Conservation (phyloP, 2,797 vertebrate species). For the Taeniopygia guttata region DNA sequence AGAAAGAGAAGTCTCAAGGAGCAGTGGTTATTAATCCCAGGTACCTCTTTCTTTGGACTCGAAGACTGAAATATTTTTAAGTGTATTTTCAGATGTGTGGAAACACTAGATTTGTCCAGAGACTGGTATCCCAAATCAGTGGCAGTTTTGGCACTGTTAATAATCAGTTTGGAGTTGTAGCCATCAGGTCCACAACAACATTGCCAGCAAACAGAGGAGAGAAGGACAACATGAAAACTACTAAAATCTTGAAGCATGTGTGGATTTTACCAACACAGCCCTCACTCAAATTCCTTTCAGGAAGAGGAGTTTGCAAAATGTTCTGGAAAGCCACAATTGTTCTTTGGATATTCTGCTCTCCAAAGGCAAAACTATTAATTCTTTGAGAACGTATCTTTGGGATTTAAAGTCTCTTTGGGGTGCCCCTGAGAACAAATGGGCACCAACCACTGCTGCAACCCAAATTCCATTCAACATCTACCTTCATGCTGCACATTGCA, state of each 20-base stretch:
- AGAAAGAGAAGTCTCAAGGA: not conserved
- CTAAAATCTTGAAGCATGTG: not conserved
- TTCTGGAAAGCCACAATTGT: not conserved
- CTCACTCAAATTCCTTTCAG: not conserved
- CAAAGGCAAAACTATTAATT: not conserved
- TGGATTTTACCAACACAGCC: not conserved
- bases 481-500: accelerated
- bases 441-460: accelerated
- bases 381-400: not conserved
- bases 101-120: not conserved
- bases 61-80: not conserved
- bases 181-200: not conserved
- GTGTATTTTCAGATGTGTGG: not conserved
- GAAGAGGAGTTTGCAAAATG: not conserved
- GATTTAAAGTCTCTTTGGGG: not conserved
- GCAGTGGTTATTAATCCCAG: not conserved
- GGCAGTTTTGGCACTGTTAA: not conserved
- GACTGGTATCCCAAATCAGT: not conserved
- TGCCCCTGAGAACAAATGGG: accelerated
- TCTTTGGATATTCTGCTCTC: not conserved
- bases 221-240: not conserved
- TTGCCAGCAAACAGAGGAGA: not conserved
- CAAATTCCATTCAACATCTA: not conserved
- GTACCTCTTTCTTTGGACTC: not conserved
- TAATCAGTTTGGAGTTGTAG: not conserved